Conservation (phyloP, 2,888 invertebrate genomes). For the Papilio demoleus region DNA sequence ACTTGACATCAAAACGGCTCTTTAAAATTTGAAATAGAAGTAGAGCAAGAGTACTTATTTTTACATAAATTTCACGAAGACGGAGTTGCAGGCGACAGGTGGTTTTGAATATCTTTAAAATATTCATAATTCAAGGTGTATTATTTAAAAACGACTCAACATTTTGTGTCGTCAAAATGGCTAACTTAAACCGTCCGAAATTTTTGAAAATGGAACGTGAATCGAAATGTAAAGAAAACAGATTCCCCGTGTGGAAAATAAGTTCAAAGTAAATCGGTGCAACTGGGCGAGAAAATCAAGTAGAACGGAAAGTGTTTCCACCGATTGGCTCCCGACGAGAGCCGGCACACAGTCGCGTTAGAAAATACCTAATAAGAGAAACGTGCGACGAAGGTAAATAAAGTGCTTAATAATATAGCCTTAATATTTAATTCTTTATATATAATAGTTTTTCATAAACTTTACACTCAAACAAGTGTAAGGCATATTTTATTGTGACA, state of each 20-base stretch:
- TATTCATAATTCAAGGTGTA: too few relatives aligned
- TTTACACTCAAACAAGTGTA: background rate
- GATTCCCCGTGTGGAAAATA: slow-evolving; percentile 46
- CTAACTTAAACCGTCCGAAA: too few relatives aligned
- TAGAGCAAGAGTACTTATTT: too few relatives aligned
- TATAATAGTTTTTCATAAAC: background rate
- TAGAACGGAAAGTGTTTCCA: slow-evolving; percentile 49
- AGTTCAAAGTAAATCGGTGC: slow-evolving; percentile 47
- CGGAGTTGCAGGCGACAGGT: too few relatives aligned
- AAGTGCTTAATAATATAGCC: background rate
- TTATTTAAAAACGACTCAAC: too few relatives aligned
- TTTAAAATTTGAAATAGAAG: too few relatives aligned
- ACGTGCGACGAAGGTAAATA: slow-evolving; percentile 23
- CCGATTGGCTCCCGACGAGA: slow-evolving; percentile 34
- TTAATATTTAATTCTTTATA: background rate
- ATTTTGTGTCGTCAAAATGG: too few relatives aligned
- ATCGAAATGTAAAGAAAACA: slow-evolving; percentile 38
- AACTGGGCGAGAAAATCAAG: slow-evolving; percentile 47
- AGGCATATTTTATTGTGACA: too few relatives aligned
- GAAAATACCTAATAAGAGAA: slow-evolving; percentile 35
- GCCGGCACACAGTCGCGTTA: slow-evolving; percentile 21
- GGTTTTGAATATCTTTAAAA: too few relatives aligned
- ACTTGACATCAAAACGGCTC: too few relatives aligned
- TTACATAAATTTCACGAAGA: too few relatives aligned
- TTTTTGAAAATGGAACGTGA: slow-evolving; percentile 26